Evolutionary conservation across 1,140 invertebrate species (phyloP), one percentile per base, ranked within the genome.

Genomic region (Nasonia vitripennis): DNA sequence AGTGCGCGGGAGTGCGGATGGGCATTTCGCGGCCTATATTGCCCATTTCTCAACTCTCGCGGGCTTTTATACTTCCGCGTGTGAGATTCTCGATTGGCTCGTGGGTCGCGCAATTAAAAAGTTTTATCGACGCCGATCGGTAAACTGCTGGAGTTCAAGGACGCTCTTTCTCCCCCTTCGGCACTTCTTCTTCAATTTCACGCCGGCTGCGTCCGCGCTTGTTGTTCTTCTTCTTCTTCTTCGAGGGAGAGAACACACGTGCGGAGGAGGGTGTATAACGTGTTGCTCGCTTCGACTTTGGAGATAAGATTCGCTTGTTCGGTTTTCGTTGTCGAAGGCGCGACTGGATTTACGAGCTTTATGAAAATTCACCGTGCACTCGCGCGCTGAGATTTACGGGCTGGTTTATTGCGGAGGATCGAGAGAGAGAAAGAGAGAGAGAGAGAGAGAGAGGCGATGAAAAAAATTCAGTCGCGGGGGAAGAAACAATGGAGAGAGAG

Each of bases 311-410:
- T 67, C 55, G 31, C 23, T 62, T 68, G 10, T 81, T 34, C 14
- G 17, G 20, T 41, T 37, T 20, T 80, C 20, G 10, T 12, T 62
- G 12, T 23, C 78, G 5, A 62, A 62, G 12, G 23, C 37, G 31
- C 78, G 12, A 20, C 55, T 17, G n/a, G 67, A 81, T 34, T 80
- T 80, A 80, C 37, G 78, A 45, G 62, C n/a, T 55, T 51, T 34
- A 78, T 62, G 45, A 62, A 79, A 62, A 79, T 79, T 79, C 67
- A 80, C 62, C 41, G 67, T 37, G 41, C 34, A 23, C 48, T 6
- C 67, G 62, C 2, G 67, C 6, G 78, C 45, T n/a, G 6, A 45
- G 79, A 81, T 81, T 81, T 81, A 81, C 48, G n/a, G 55, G 55
- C 67, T 73, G 70, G 37, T 71, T 82, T 75, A 82, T 82, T 82